Conservation (phyloP, 2,113 vertebrate genomes). For the Acanthochromis polyacanthus region DNA sequence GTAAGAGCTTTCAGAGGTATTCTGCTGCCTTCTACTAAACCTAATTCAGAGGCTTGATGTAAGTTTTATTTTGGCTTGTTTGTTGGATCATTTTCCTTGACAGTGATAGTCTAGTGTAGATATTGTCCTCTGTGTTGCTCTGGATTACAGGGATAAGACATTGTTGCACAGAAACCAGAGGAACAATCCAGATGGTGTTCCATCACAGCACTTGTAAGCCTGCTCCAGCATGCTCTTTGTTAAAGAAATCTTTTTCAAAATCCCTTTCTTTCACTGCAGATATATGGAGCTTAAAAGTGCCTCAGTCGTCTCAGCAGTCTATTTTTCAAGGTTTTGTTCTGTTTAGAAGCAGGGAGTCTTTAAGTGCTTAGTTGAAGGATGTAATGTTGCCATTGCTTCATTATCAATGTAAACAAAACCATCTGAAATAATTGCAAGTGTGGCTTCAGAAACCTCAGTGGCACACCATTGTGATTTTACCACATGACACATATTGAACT, state of each 20-base stretch:
- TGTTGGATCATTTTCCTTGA: conserved; percentile 27
- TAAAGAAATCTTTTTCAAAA: conserved; percentile 7
- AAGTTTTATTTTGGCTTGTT: conserved; percentile 12
- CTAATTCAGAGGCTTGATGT: conserved; percentile 20
- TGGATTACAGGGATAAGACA: conserved; percentile 28
- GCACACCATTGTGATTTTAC: conserved; percentile 72
- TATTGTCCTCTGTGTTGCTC: conserved; percentile 16
- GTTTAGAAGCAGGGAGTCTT: conserved; percentile 55
- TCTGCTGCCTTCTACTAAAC: conserved; percentile 2
- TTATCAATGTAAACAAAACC: conserved; percentile 74
- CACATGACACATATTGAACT: conserved; percentile 78
- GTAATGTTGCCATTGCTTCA: conserved; percentile 64
- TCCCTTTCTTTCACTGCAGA: conserved; percentile 12
- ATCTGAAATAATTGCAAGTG: conserved; percentile 65
- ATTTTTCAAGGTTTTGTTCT: conserved; percentile 53
- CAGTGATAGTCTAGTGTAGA: not conserved
- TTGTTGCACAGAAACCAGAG: conserved; percentile 27
- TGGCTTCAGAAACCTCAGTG: conserved; percentile 69
- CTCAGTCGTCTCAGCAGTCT: conserved; percentile 32
- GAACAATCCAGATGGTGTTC: conserved; percentile 27
- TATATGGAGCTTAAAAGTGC: conserved; percentile 35
- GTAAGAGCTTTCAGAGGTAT: conserved; percentile 1
- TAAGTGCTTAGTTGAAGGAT: conserved; percentile 61
- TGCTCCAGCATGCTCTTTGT: conserved; percentile 11
- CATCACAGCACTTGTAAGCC: conserved; percentile 46